Base-by-base conservation (phyloP, 2,113 vertebrate genomes). In the Sterna hirundo region DNA sequence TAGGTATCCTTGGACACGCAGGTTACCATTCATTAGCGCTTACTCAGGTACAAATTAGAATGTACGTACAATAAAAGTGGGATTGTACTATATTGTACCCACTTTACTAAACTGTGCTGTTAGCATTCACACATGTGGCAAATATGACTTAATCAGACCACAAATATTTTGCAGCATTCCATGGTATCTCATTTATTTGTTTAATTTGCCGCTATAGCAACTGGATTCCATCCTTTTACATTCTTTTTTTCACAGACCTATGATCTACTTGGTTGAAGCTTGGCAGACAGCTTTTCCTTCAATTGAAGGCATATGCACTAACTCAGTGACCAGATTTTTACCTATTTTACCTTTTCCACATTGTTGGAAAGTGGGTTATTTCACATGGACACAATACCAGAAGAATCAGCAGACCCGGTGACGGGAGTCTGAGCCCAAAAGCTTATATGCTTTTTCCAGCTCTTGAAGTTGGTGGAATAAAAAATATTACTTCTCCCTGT, bases 151-250 rank as follows among this genome's bases (percentile, higher is more conserved):
- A 98, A 98, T 98, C 98, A 98, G 96, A 97, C 97, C 98, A 96
- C 98, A 98, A 98, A 98, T 98, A 98, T 98, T 98, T 98, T 98
- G 97, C 96, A 96, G 97, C 98, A 98, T 98, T 98, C 98, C 98
- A 97, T 92, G 95, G 98, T 97, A 98, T 98, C 98, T 98, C 98
- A 86, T 98, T 96, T 99, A 98, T 99, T 99, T 99, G 98, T 99
- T 98, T 98, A 97, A 98, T 97, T 95, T 97, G 98, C 97, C 95
- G 46, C 98, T 98, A 98, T 98, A 97, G 98, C 96, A 98, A 99
- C 98, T 89, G 95, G 94, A 98, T 98, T 98, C 98, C 96, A 97
- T 97, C 96, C 90, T 96, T 94, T 97, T 82, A 93, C 95, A 93
- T 88, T 76, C 29, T 85, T 89, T 94, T 94, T 88, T 96, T 90